Base-by-base conservation (phyloP, 2,888 invertebrate genomes). In the Osedax frankpressi region DNA sequence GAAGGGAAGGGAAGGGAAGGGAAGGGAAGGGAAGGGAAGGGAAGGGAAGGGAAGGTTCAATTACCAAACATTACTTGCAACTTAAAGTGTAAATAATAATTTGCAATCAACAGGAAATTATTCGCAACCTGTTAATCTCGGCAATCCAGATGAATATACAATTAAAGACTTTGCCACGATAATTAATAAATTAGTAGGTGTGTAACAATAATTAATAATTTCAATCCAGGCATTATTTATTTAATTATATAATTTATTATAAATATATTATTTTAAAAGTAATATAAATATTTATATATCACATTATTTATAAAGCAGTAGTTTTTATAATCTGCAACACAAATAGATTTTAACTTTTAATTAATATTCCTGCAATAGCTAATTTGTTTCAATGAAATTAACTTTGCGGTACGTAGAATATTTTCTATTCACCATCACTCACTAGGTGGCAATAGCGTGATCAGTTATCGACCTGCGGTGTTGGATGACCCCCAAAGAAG, bases 131-230 rank as follows among this genome's bases (percentile, higher is more conserved):
- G 90, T 98, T 1, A 98, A 98, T 86, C 86, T 98, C 76, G 98
- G 98, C 62, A 99, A 98, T 86, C 97, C 98, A 0, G 93, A 94
- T 63, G 98, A 99, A 85, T 93, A 95, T 84, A 92, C 94, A 1
- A 97, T 98, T 79, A 89, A 90, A 87, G 91, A 88, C 71, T 87
- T 88, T 79, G 87, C 88, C 11, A 77, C 78, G n/a, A 84, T 86
- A 44, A 87, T 88, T 65, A 81, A 82, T 73, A 80, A 84, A 62
- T 77, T 87, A 69, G 85, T 87, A n/a, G 86, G 87, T 86, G 76
- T 79, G 85, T 80, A 2, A n/a, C n/a, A n/a, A n/a, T n/a, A n/a
- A n/a, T n/a, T n/a, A n/a, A n/a, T n/a, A n/a, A n/a, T n/a, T n/a
- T n/a, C n/a, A n/a, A n/a, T n/a, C n/a, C n/a, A n/a, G n/a, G n/a